Conservation (phyloP, 2,888 invertebrate species). For the Syritta pipiens region DNA sequence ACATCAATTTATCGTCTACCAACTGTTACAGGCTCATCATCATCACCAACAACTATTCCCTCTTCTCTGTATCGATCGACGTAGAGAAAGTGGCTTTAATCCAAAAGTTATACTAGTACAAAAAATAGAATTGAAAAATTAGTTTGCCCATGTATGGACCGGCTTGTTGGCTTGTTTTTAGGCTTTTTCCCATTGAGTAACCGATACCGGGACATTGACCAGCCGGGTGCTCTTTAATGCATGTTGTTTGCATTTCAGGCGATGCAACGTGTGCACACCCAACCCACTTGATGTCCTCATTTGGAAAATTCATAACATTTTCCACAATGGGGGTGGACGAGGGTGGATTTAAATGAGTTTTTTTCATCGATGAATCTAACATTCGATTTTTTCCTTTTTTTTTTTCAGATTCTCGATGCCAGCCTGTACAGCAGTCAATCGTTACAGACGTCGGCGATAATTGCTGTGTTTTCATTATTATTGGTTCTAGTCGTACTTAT, state of each 20-base stretch:
- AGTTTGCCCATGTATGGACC: no score
- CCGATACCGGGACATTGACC: no score
- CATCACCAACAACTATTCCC: neutral
- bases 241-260: no score
- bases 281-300: no score
- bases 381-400: conserved; percentile 72
- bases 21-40: conserved; percentile 25
- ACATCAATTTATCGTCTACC: neutral
- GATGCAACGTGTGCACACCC: no score
- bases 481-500: conserved; percentile 88
- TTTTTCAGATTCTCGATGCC: conserved; percentile 91
- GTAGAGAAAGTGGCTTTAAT: conserved; percentile 19
- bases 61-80: neutral
- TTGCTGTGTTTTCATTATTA: conserved; percentile 89
- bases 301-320: no score
- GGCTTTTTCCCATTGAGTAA: no score
- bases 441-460: conserved; percentile 90
- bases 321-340: no score
- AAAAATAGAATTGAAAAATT: neutral
- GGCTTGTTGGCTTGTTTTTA: conserved; percentile 22
- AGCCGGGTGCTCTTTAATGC: no score
- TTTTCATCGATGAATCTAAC: neutral
- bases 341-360: no score
- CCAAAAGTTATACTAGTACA: conserved; percentile 10
- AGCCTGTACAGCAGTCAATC: conserved; percentile 92